Conservation (phyloP, 2,888 invertebrate genomes). For the Nasonia oneida region DNA sequence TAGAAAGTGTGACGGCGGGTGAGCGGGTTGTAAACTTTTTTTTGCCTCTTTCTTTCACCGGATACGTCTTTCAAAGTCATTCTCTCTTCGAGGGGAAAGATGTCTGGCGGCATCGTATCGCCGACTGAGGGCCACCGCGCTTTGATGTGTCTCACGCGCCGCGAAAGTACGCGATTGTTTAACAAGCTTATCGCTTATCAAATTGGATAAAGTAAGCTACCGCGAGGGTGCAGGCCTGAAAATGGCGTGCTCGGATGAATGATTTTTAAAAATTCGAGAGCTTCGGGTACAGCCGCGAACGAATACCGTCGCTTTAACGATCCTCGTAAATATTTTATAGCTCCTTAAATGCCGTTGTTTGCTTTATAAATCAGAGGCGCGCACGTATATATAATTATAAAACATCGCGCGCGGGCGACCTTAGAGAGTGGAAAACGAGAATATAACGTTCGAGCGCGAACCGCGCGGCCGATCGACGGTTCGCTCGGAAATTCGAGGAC, state of each 20-base stretch:
- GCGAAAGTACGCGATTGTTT: slow-evolving; percentile 3
- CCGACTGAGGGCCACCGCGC: neutral
- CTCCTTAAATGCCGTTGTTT: slow-evolving; percentile 37
- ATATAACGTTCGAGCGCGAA: neutral
- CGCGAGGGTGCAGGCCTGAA: neutral
- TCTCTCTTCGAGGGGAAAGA: neutral
- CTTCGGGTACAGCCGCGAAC: neutral
- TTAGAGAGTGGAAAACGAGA: neutral
- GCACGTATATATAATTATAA: slow-evolving; percentile 17
- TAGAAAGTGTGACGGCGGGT: slow-evolving; percentile 66
- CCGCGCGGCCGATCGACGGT: slow-evolving; percentile 31
- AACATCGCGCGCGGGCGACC: slow-evolving; percentile 10
- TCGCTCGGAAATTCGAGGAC: slow-evolving; percentile 67
- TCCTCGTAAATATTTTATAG: slow-evolving; percentile 48
- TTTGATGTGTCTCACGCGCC: slow-evolving; percentile 1
- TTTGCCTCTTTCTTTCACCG: slow-evolving; percentile 18
- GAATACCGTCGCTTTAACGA: slow-evolving; percentile 13
- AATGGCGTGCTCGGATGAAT: neutral
- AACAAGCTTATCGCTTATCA: neutral
- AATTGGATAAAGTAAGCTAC: neutral
- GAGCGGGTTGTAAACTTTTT: slow-evolving; percentile 66
- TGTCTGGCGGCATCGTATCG: slow-evolving; percentile 2
- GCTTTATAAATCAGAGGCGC: slow-evolving; percentile 44
- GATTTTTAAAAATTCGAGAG: slow-evolving; percentile 1
- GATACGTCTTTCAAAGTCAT: slow-evolving; percentile 50